Evolutionary conservation across 1,140 invertebrate species (phyloP), one percentile per base, ranked within the genome.

Genomic region (Temnothorax longispinosus): DNA sequence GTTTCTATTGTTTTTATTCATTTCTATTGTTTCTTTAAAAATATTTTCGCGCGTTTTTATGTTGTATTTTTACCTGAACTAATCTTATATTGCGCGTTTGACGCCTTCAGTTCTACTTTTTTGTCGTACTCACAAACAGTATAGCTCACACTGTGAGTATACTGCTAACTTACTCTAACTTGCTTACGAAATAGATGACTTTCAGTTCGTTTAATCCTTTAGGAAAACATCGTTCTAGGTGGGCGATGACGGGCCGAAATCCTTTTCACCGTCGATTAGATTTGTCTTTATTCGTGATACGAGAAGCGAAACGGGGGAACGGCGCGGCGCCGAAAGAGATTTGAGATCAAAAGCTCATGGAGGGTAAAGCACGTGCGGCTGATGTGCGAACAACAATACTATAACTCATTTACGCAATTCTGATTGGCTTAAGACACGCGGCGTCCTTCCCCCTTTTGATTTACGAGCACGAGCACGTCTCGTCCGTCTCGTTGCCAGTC

Each of bases 371-470:
- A 56, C 64, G 32, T 41, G 21, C 21, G 21, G 10, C 27, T 54
- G 35, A 44, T 35, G n/a, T 21, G 10, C 32, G 47, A 81, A 81
- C 77, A 80, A 80, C 64, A 81, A 69, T 50, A 18, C 15, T 44
- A 27, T 81, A 81, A 81, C n/a, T 81, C 18, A 81, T 81, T 81
- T 81, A 81, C 62, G 47, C 62, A 54, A 54, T 10, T 69, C 38
- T 71, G 64, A 81, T 81, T 81, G 65, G 15, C 50, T 81, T 71
- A 41, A 81, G 77, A 56, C 47, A 18, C 62, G n/a, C 44, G 35
- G 32, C 2, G 32, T 41, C n/a, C 2, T 80, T 27, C n/a, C 60
- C n/a, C 4, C 38, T 18, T 80, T 80, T 80, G 62, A 80, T 80
- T 67, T 69, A 80, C 62, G 77, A 67, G n/a, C 60, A 80, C 62